phyloP scores from a whole-genome alignment of 2,888 invertebrate genomes.

The Drosophila paramelanica region DNA sequence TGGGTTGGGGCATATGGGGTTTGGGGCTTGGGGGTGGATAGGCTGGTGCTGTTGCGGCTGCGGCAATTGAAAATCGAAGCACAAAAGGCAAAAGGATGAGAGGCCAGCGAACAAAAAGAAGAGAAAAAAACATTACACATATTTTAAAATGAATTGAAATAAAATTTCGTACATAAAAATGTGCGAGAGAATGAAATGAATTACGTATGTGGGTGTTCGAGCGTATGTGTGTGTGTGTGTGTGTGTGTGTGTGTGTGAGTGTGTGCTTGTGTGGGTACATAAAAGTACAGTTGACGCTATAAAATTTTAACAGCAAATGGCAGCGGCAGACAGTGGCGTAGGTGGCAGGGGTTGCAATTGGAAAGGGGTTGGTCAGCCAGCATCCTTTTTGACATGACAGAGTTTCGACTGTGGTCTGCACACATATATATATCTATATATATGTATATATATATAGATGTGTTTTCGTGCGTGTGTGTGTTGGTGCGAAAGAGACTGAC shows the following conservation, averaged over 20 bases:
- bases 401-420: constrained; percentile 47
- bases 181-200: constrained; percentile 54
- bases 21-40: constrained; percentile 15
- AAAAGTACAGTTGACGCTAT: constrained; percentile 82
- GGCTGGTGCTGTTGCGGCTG: constrained; percentile 36
- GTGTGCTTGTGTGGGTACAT: constrained; percentile 41
- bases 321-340: constrained; percentile 39
- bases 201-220: constrained; percentile 41
- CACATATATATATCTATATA: constrained; percentile 21
- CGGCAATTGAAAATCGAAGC: constrained; percentile 70
- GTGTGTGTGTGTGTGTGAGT: constrained; percentile 26
- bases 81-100: constrained; percentile 72
- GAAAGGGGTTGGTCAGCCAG: constrained; percentile 61
- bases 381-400: constrained; percentile 58
- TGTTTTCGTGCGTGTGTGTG: constrained; percentile 15
- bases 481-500: constrained; percentile 45
- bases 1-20: constrained; percentile 1
- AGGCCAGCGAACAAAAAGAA: constrained; percentile 7
- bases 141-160: constrained; percentile 80
- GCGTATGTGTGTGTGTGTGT: constrained; percentile 23
- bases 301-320: constrained; percentile 72
- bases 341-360: constrained; percentile 19
- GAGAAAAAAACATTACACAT: constrained; percentile 64
- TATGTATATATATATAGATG: constrained; percentile 12
- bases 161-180: constrained; percentile 78